Evolutionary conservation across 2,113 vertebrate species (phyloP).

Genomic region (Gopherus evgoodei): DNA sequence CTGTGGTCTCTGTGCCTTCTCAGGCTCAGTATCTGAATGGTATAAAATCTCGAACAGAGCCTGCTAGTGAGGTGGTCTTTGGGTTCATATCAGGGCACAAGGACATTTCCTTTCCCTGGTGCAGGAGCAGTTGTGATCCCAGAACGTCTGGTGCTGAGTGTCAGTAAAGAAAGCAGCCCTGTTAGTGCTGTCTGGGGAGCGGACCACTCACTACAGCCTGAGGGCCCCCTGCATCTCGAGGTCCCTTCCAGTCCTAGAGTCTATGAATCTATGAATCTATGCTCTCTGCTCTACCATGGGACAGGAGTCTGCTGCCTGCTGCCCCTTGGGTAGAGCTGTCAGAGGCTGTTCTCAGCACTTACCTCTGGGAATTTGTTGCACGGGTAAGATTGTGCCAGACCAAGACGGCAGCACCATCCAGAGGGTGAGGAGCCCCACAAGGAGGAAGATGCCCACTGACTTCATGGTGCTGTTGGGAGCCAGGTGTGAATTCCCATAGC

Average conservation of each 20-base stretch:
- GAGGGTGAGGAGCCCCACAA: constrained; percentile 56
- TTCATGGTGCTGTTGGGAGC: constrained; percentile 28
- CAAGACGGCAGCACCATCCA: constrained; percentile 27
- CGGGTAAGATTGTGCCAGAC: neutral
- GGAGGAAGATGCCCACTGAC: neutral
- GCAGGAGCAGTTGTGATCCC: neutral
- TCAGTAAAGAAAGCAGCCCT: neutral
- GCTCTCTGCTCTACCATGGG: neutral
- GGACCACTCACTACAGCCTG: neutral
- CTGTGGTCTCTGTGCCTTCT: neutral
- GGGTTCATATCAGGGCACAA: neutral
- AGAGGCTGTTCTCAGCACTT: neutral
- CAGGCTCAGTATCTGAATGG: neutral
- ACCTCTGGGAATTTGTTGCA: neutral
- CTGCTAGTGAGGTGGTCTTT: neutral
- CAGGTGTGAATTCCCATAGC: fast-evolving
- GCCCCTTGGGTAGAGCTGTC: neutral
- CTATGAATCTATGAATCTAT: too few species aligned
- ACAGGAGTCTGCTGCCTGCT: neutral
- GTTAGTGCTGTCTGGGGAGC: neutral
- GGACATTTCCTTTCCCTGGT: neutral
- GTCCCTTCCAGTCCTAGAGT: too few species aligned
- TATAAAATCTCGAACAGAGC: neutral
- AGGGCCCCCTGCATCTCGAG: neutral
- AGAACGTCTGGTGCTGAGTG: neutral